These are phyloP conservation scores for Phortica okadai DNA, from an alignment of 2,888 invertebrate genomes.

Conservation along the genomic window DNA sequence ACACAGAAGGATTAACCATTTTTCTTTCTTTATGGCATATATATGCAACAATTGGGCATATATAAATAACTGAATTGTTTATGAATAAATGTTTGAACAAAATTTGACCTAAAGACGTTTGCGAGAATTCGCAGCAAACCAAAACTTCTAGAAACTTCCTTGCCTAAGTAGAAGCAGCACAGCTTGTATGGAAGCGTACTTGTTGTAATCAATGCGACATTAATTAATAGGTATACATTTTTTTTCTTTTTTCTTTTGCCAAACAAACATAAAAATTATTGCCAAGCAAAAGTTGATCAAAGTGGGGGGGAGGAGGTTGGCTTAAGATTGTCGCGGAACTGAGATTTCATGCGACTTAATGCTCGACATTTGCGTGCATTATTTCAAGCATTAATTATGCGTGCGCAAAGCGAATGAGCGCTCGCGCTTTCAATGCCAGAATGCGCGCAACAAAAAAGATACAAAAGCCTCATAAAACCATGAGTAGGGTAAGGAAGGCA, in stretches of 20 bases:
- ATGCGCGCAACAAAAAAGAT: background rate
- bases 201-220: slow-evolving; percentile 42
- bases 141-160: background rate
- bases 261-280: background rate
- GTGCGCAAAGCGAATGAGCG: slow-evolving; percentile 24
- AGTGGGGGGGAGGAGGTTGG: background rate
- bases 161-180: background rate
- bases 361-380: slow-evolving; percentile 60
- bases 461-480: background rate
- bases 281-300: background rate
- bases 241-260: slow-evolving; percentile 38
- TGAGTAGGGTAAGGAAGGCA: background rate
- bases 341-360: slow-evolving; percentile 37
- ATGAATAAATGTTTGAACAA: slow-evolving; percentile 30
- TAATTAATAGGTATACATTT: slow-evolving; percentile 60
- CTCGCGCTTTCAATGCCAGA: slow-evolving; percentile 16
- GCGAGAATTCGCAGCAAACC: background rate
- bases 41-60: slow-evolving; percentile 1
- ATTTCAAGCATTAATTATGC: slow-evolving; percentile 64
- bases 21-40: background rate
- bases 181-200: background rate
- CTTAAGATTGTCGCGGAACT: background rate
- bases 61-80: slow-evolving; percentile 26
- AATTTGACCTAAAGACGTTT: background rate
- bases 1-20: background rate